Evolutionary conservation across 2,113 vertebrate genomes (phyloP).

Genomic region (Nibea coibor): DNA sequence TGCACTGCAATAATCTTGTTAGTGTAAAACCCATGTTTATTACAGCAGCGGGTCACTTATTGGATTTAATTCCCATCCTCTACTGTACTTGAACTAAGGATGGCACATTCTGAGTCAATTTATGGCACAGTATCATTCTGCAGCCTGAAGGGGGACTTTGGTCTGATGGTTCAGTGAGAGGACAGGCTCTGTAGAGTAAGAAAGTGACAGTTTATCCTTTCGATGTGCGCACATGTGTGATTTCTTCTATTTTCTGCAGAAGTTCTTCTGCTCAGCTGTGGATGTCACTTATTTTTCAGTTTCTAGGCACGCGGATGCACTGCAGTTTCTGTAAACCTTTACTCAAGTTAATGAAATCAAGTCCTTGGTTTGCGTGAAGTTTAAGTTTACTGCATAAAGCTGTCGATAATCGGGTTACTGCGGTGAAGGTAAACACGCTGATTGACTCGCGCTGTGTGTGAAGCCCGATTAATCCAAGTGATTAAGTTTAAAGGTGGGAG

Average conservation of each 20-base stretch:
- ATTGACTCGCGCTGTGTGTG: conserved; percentile 33
- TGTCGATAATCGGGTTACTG: conserved; percentile 5
- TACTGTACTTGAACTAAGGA: conserved; percentile 27
- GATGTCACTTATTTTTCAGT: conserved; percentile 12
- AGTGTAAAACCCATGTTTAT: conserved; percentile 13
- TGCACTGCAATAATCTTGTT: conserved; percentile 27
- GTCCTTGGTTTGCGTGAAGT: neutral
- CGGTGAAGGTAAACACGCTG: conserved; percentile 23
- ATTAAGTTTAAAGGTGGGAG: conserved; percentile 52
- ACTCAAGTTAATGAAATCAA: neutral
- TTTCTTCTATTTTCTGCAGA: neutral
- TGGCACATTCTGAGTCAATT: conserved; percentile 36
- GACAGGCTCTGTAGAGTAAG: conserved; percentile 26
- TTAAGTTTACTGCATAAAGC: conserved; percentile 7
- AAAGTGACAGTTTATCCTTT: conserved; percentile 12
- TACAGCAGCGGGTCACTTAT: conserved; percentile 18
- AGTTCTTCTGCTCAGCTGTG: neutral
- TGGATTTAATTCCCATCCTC: conserved; percentile 13
- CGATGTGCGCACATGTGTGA: neutral
- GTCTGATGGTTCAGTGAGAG: conserved; percentile 46
- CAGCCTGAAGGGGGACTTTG: conserved; percentile 22
- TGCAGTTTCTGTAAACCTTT: neutral
- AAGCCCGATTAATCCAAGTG: conserved; percentile 54
- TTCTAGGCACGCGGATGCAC: neutral
- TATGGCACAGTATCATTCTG: conserved; percentile 16